Base-by-base conservation (phyloP, 2,888 invertebrate species). In the Leptarthrus brevirostris region DNA sequence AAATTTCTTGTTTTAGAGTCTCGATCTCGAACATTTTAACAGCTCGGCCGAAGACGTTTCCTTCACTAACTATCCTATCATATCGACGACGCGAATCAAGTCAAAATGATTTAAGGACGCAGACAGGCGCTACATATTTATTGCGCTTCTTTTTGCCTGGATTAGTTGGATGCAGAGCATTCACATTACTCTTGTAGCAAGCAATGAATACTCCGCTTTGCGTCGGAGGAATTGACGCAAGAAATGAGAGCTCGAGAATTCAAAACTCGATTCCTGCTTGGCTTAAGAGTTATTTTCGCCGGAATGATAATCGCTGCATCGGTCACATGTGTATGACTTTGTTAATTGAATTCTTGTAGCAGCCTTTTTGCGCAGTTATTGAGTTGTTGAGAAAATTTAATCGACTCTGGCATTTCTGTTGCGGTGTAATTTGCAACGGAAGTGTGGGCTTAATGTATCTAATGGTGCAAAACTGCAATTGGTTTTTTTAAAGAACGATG, bases 251-350 rank as follows among this genome's bases (percentile, higher is more conserved):
- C 8, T 30, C 22, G 44, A 36, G 44, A 64, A 44, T 64, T 30
- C 69, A 18, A 52, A 69, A 52, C 22, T n/a, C 16, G 58, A 18
- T 20, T 30, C 30, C 18, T 26, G 47, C 26, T 20, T n/a, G 49
- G 52, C 30, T 14, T 30, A 52, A 16, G 52, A 52, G 69, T 52
- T 69, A 69, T 69, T 69, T 69, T 52, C n/a, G 69, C 34, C 30
- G 52, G 69, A 69, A 69, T 52, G 69, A 69, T 69, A 69, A 69
- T 69, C 69, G 69, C 20, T 34, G 69, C 69, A 52, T 69, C 69
- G 69, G 69, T 69, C 69, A 69, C 69, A 69, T 69, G 52, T 69
- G 69, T 69, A 52, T 69, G 69, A 69, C 69, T 69, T 49, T 34
- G 69, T 52, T 69, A 69, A 69, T 69, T 69, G 69, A 69, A 52